phyloP scores from a whole-genome alignment of 2,888 invertebrate genomes.

The Xestia rhomboidea region DNA sequence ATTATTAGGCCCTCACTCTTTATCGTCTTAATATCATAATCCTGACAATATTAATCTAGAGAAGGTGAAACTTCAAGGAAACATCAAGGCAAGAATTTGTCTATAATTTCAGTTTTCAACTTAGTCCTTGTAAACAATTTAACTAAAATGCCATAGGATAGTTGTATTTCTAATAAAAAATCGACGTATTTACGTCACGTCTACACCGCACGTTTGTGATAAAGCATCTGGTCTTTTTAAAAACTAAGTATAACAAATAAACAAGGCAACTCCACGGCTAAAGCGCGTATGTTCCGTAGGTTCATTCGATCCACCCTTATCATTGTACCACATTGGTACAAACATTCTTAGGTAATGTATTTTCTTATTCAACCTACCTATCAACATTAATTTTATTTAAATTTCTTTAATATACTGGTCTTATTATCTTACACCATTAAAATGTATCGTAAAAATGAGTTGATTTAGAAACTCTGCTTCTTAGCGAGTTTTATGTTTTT shows the following conservation, averaged over 20 bases:
- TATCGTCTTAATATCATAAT: background rate
- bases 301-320: too few relatives aligned
- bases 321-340: too few relatives aligned
- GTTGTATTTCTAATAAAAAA: too few relatives aligned
- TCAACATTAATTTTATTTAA: slow-evolving; percentile 6
- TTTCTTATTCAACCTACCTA: background rate
- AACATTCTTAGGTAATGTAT: background rate
- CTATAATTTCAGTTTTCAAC: too few relatives aligned
- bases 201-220: too few relatives aligned
- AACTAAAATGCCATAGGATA: too few relatives aligned
- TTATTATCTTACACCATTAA: slow-evolving; percentile 39
- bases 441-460: slow-evolving; percentile 34
- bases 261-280: too few relatives aligned
- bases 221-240: too few relatives aligned
- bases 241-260: too few relatives aligned
- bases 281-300: too few relatives aligned
- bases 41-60: background rate
- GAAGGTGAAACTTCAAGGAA: background rate
- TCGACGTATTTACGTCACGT: too few relatives aligned
- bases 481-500: slow-evolving; percentile 45
- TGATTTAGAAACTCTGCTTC: slow-evolving; percentile 32
- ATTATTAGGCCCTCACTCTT: background rate
- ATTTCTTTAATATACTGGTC: slow-evolving; percentile 8
- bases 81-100: background rate
- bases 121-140: too few relatives aligned